Evolutionary conservation across 2,888 invertebrate species (phyloP), one percentile per base, ranked within the genome.

Genomic region (Orthonychiurus folsomi): DNA sequence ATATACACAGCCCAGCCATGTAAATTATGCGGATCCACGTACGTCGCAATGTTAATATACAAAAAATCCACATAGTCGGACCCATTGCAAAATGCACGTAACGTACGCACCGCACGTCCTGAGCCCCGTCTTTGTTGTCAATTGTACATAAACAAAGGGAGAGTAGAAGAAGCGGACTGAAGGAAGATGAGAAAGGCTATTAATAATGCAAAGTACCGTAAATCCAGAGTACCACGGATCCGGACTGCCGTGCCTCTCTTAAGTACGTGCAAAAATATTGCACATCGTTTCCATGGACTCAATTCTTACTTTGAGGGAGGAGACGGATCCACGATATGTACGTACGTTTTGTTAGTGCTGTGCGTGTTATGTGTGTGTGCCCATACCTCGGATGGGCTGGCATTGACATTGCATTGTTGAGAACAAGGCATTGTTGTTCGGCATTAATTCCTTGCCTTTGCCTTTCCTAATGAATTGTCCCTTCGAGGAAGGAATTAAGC

Each of bases 131-230:
- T 9, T 37, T 37, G 37, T 37, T 37, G 37, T 37, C 37, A 37
- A 37, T 37, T 37, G 37, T 37, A 15, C 37, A 37, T 37, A 37
- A 37, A 37, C 37, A 37, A 37, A 37, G 37, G 15, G 37, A 37
- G 15, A n/a, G n/a, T n/a, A n/a, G n/a, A n/a, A n/a, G n/a, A n/a
- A n/a, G n/a, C n/a, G 37, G 37, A 37, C 37, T 37, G 9, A 9
- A 37, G 37, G n/a, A 9, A 37, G 37, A 37, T 37, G 37, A 37
- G 37, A 37, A 37, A 37, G 15, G 37, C 37, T 37, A 37, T 37
- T 37, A 37, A 37, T 37, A 37, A 37, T 37, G 37, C 37, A 37
- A 37, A 37, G 37, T 37, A 37, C 37, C 37, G 37, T 37, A 37
- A 37, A 15, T 37, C 37, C 37, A 37, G 37, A 37, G 15, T 37